Conservation (phyloP, 2,797 vertebrate species). For the Chiloscyllium punctatum region DNA sequence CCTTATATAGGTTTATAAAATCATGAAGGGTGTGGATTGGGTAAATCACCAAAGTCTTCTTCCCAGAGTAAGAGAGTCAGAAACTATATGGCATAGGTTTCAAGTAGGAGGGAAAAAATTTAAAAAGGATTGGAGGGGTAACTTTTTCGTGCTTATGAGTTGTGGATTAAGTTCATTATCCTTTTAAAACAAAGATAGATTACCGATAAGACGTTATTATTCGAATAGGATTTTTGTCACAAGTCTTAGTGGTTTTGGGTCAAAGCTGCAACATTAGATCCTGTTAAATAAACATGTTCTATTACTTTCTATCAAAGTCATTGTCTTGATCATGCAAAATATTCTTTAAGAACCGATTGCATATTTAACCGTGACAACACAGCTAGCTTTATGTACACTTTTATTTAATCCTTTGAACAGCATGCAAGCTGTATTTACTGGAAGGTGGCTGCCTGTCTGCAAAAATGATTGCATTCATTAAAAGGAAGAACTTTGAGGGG, state of each 20-base stretch:
- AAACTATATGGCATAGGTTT: no score
- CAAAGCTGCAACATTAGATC: neutral
- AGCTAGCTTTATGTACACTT: neutral
- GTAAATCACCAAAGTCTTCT: no score
- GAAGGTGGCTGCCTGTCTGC: neutral
- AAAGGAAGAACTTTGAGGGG: neutral
- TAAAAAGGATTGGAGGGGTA: no score
- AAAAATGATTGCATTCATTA: neutral
- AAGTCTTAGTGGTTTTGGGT: neutral
- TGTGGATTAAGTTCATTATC: no score
- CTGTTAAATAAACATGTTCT: neutral
- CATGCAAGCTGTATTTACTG: slow-evolving; percentile 8
- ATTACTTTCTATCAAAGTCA: neutral
- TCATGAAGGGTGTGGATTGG: no score
- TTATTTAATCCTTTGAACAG: slow-evolving; percentile 3
- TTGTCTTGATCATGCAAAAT: neutral
- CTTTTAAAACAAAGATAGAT: neutral
- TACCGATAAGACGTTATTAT: neutral
- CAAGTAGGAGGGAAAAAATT: no score
- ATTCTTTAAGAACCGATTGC: neutral
- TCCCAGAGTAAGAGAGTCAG: no score
- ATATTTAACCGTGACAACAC: neutral
- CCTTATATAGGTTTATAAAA: no score
- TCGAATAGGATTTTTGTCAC: neutral
- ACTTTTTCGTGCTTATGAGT: no score